Conservation (phyloP, 2,888 invertebrate genomes). For the Morpho helenor region DNA sequence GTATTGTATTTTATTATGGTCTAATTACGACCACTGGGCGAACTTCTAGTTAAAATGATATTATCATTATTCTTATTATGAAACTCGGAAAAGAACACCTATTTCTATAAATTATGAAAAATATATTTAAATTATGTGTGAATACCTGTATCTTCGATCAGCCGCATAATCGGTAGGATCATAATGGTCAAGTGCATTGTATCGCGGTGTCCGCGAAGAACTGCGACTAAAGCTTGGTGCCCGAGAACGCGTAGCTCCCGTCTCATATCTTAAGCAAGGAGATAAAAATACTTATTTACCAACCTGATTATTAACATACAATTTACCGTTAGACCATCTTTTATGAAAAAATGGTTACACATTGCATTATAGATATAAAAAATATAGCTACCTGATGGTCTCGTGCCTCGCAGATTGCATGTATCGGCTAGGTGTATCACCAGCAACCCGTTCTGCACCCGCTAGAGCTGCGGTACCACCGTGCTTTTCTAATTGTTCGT, state of each 20-base stretch:
- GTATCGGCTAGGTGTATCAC: conserved; percentile 55
- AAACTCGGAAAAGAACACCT: too few relatives aligned
- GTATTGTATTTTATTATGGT: too few relatives aligned
- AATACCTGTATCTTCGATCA: conserved; percentile 70
- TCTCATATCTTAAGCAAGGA: conserved; percentile 44
- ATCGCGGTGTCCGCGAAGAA: conserved; percentile 62
- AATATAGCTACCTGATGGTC: conserved; percentile 38
- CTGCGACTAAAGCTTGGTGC: conserved; percentile 65
- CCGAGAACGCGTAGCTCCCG: conserved; percentile 69
- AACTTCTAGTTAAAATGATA: too few relatives aligned
- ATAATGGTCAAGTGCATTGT: conserved; percentile 63
- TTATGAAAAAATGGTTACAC: neutral
- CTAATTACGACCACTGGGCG: too few relatives aligned
- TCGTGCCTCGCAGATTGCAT: conserved; percentile 59
- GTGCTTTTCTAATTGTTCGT: conserved; percentile 93
- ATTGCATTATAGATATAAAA: neutral
- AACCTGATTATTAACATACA: too few relatives aligned
- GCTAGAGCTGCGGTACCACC: conserved; percentile 77
- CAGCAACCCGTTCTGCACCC: conserved; percentile 64
- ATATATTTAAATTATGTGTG: too few relatives aligned
- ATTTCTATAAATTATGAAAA: too few relatives aligned
- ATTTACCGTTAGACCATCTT: neutral
- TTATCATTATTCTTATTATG: too few relatives aligned
- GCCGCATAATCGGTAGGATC: conserved; percentile 71
- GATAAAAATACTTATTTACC: too few relatives aligned